These are phyloP conservation scores for Whitmania pigra DNA, from an alignment of 1,140 invertebrate genomes.

Conservation along the genomic window DNA sequence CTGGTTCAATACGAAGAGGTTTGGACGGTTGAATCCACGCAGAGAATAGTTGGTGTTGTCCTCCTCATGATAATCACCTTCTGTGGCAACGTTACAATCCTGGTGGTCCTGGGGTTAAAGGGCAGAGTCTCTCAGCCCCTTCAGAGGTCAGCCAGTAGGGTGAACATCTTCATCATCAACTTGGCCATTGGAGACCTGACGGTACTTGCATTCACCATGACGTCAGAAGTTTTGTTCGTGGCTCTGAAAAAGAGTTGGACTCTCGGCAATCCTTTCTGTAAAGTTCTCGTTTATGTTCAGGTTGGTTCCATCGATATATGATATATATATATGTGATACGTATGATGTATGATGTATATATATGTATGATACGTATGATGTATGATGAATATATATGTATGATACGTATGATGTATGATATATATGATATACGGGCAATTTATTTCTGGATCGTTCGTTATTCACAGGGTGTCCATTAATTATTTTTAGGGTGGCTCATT, in stretches of 20 bases:
- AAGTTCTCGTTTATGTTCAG: constrained; percentile 42
- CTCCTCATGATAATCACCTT: constrained; percentile 41
- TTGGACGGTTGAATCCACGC: constrained; percentile 42
- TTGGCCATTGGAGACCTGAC: constrained; percentile 43
- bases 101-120: constrained; percentile 40
- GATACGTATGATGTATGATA: too few relatives aligned
- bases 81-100: constrained; percentile 42
- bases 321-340: too few relatives aligned
- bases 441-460: too few relatives aligned
- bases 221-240: constrained; percentile 42
- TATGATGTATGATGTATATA: too few relatives aligned
- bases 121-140: constrained; percentile 36
- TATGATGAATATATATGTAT: too few relatives aligned
- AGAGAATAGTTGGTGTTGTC: constrained; percentile 40
- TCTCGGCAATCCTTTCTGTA: constrained; percentile 38
- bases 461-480: too few relatives aligned
- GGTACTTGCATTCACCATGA: constrained; percentile 43
- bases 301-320: constrained; percentile 27
- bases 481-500: too few relatives aligned
- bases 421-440: too few relatives aligned
- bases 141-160: constrained; percentile 36
- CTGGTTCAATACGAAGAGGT: constrained; percentile 26
- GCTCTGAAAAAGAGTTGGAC: constrained; percentile 43
- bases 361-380: too few relatives aligned
- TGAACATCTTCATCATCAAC: constrained; percentile 46